Conservation (phyloP, 2,888 invertebrate species). For the Drosophila prostipennis region DNA sequence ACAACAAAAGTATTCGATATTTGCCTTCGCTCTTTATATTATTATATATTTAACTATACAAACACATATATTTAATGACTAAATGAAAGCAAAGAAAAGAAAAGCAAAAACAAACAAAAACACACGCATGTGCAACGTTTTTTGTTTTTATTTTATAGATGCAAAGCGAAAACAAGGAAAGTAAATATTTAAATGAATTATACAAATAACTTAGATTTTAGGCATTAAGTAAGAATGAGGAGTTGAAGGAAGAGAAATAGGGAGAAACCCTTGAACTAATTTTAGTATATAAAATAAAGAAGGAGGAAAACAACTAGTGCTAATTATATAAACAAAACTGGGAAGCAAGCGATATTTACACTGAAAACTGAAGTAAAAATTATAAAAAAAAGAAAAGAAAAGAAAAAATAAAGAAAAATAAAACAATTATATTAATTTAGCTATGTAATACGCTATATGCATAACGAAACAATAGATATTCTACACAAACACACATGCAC, state of each 20-base stretch:
- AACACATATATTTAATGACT: constrained; percentile 54
- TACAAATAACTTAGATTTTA: constrained; percentile 61
- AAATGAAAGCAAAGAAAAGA: constrained; percentile 27
- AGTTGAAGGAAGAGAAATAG: not conserved
- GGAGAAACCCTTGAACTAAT: constrained; percentile 26
- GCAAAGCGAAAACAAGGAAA: constrained; percentile 51
- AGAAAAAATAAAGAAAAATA: constrained; percentile 28
- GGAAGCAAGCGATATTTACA: constrained; percentile 60
- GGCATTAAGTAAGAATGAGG: constrained; percentile 34
- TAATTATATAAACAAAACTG: constrained; percentile 52
- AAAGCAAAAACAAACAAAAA: constrained; percentile 19
- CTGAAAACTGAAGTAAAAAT: constrained; percentile 42
- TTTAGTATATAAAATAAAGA: constrained; percentile 12
- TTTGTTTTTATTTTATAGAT: constrained; percentile 49
- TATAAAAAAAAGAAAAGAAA: constrained; percentile 16
- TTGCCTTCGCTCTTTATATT: constrained; percentile 76
- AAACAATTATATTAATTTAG: constrained; percentile 47
- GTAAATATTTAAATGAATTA: constrained; percentile 72
- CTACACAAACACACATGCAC: constrained; percentile 57
- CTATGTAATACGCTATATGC: constrained; percentile 52
- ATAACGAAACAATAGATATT: constrained; percentile 73
- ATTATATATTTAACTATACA: constrained; percentile 43
- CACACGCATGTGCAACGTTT: constrained; percentile 43
- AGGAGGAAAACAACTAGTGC: constrained; percentile 31
- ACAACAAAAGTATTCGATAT: constrained; percentile 77